Conservation (phyloP, 2,113 vertebrate species). For the Campylomormyrus numenius region DNA sequence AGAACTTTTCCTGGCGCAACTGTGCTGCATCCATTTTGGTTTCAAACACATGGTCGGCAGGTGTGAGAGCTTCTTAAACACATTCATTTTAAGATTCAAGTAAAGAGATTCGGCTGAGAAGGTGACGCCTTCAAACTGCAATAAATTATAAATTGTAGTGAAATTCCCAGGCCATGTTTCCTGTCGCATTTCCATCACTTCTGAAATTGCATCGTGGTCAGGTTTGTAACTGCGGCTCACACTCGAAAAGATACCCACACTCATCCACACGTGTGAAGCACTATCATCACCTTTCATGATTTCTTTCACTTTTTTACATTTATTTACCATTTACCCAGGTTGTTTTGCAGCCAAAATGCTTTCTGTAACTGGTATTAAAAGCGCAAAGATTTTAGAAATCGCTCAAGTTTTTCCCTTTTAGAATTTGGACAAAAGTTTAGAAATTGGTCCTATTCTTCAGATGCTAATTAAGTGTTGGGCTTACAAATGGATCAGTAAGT, state of each 20-base stretch:
- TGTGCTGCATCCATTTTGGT: not conserved
- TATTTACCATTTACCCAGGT: not conserved
- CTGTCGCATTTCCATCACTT: not conserved
- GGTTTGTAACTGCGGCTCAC: not conserved
- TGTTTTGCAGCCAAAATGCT: not conserved
- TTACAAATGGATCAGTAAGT: not conserved
- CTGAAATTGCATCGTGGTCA: not conserved
- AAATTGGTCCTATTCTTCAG: not conserved
- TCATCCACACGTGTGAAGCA: not conserved
- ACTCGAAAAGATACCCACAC: not conserved
- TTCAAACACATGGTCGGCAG: not conserved
- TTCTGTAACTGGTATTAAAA: not conserved
- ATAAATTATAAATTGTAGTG: not conserved
- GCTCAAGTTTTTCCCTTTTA: not conserved
- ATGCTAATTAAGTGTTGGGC: not conserved
- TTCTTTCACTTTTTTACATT: not conserved
- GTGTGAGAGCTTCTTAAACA: conserved; percentile 1
- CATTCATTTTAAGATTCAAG: conserved; percentile 1
- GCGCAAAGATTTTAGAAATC: not conserved
- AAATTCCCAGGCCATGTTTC: not conserved
- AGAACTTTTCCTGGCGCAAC: not conserved
- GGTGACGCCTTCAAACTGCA: not conserved
- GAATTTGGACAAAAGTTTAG: not conserved
- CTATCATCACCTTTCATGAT: not conserved
- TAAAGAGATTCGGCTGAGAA: not conserved